Evolutionary conservation across 1,140 invertebrate genomes (phyloP), one percentile per base, ranked within the genome.

Genomic region (Maconellicoccus hirsutus): DNA sequence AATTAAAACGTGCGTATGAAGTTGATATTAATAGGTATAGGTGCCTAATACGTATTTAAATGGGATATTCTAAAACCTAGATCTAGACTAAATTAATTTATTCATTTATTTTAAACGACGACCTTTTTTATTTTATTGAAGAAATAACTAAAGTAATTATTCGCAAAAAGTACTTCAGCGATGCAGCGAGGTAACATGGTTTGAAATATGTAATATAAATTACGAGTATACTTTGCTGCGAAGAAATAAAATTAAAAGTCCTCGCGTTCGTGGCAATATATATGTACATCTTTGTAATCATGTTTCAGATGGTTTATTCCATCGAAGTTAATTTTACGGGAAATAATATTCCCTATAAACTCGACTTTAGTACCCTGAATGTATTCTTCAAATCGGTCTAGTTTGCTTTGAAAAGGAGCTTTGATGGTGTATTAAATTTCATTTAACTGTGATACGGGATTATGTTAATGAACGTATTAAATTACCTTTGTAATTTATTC

Each of bases 401-500:
- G n/a, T 52, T 19, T 52, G n/a, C 42, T 52, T 52, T 52, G 42
- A 52, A 52, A 16, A 52, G 12, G 42, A 52, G n/a, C 42, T 52
- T 52, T 52, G 42, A 52, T 52, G 42, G 42, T 52, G 42, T 52
- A 52, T 52, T 52, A 52, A 52, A 52, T 52, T 52, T 52, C 42
- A 52, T 52, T 52, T 52, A 52, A 52, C 42, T 52, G 42, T 19
- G 42, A 19, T 52, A 52, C 42, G 12, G 16, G 42, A 52, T 52
- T 52, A 52, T 52, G 42, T 52, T 52, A 52, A 52, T 52, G 42
- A 52, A 52, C 42, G 42, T 52, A 52, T 52, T 52, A 52, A 52
- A 52, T 52, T 52, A 52, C 42, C 42, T 52, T 52, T 52, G 42
- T 52, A 52, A 52, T 52, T 52, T 52, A 52, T 52, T 52, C n/a